Base-by-base conservation (phyloP, 2,888 invertebrate genomes). In the Temnothorax ravouxi region DNA sequence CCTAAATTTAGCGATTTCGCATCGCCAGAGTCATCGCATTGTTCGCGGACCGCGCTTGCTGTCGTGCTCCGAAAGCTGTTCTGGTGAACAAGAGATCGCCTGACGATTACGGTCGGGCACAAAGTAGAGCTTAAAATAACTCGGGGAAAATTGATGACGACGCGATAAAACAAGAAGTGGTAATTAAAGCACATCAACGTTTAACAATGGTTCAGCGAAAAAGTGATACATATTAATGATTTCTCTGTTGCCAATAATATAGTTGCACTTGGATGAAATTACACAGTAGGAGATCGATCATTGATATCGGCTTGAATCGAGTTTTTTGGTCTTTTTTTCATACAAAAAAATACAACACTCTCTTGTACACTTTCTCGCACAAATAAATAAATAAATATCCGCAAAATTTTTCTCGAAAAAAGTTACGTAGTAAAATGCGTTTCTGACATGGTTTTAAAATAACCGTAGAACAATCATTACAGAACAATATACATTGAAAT, bases 1-100 rank as follows among this genome's bases (percentile, higher is more conserved):
- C 84, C 84, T 89, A 89, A 88, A 88, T 86, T 88, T 89, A 89
- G 89, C 87, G 74, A 83, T 84, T 79, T 85, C 77, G 86, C 79
- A 54, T 86, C 77, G 86, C 83, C 86, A 75, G 83, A 88, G 71
- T 87, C 87, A 85, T 82, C 69, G 71, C 56, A 79, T 79, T 71
- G 71, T 79, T 69, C 69, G 56, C 66, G 9, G n/a, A 38, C n/a
- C n/a, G 34, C n/a, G 34, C 11, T 3, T 47, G 25, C 15, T 41
- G 15, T 66, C 21, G 18, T n/a, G n/a, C 41, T 77, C 44, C 44
- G 44, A 54, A 34, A 67, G 41, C 56, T 34, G 56, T n/a, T 34
- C 29, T n/a, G 29, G 13, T 18, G n/a, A 41, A 29, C 41, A 29
- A 29, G 29, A 29, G 18, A 69, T 56, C 21, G 69, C 44, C 21